Percentiles rank a stretch among this genome's conserved stretches.
Conservation (phyloP, 1,140 invertebrate species). For the Meteorus sp. region DNA sequence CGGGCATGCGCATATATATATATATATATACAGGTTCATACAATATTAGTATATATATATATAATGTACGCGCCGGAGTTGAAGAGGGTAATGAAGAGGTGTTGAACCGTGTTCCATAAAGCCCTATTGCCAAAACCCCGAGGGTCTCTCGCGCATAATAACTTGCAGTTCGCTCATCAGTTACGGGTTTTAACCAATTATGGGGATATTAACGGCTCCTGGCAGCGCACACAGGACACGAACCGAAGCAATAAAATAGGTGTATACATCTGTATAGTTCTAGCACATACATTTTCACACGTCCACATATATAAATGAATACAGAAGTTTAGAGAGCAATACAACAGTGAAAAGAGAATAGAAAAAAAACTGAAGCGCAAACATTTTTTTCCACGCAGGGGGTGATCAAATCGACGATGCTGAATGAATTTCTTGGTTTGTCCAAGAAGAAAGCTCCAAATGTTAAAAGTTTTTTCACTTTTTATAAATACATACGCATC, state of each 20-base stretch:
- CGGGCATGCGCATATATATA: constrained; percentile 31
- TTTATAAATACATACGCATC: too few relatives aligned
- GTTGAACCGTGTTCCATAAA: constrained; percentile 56
- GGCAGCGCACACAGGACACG: background rate
- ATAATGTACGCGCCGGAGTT: constrained; percentile 34
- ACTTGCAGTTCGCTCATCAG: constrained; percentile 55
- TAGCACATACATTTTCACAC: too few relatives aligned
- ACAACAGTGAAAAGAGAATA: background rate
- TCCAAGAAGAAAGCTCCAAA: too few relatives aligned
- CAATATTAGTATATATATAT: too few relatives aligned
- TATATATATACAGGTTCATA: too few relatives aligned
- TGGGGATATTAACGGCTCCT: constrained; percentile 28
- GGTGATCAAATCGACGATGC: background rate
- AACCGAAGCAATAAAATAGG: background rate
- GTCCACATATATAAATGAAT: background rate
- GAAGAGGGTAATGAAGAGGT: constrained; percentile 58
- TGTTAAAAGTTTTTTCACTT: too few relatives aligned
- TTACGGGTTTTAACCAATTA: constrained; percentile 60
- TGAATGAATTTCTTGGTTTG: constrained; percentile 13
- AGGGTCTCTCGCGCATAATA: constrained; percentile 53
- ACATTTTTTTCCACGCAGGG: too few relatives aligned
- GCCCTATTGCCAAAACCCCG: constrained; percentile 40
- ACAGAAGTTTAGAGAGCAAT: background rate
- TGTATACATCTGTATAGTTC: too few relatives aligned
- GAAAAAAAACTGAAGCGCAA: too few relatives aligned